Conservation (phyloP, 2,888 invertebrate species). For the Adelognathus sp. region DNA sequence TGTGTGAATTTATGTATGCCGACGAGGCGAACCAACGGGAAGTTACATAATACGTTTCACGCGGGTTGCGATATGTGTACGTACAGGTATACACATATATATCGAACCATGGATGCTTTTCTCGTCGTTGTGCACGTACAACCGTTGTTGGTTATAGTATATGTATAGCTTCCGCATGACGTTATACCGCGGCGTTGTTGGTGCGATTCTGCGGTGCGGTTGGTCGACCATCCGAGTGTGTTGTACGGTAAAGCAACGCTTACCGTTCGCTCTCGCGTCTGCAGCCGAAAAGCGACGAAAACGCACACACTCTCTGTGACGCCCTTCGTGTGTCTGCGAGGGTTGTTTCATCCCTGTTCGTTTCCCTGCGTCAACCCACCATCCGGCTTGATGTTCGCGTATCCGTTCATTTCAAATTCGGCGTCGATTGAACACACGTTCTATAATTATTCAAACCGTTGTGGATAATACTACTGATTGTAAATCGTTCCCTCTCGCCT, state of each 20-base stretch:
- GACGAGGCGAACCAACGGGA: conserved; percentile 18
- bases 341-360: conserved; percentile 39
- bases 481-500: background rate
- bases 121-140: background rate
- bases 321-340: background rate
- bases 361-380: conserved; percentile 11
- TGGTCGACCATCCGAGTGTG: conserved; percentile 22
- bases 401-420: conserved; percentile 51
- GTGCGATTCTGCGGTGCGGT: conserved; percentile 24
- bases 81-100: no score
- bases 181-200: conserved; percentile 31
- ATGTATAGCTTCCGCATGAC: conserved; percentile 6
- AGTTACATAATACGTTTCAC: conserved; percentile 20
- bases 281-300: conserved; percentile 42
- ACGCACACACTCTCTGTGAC: conserved; percentile 13
- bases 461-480: conserved; percentile 51
- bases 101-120: conserved; percentile 13
- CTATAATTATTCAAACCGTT: conserved; percentile 50
- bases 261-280: conserved; percentile 23
- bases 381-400: conserved; percentile 22
- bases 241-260: conserved; percentile 42
- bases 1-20: conserved; percentile 53
- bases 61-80: conserved; percentile 6
- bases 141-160: background rate
- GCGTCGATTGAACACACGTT: conserved; percentile 47